A percentile compares a stretch with the other conserved stretches of the same genome.
Evolutionary conservation across 92 coral and sea anemone genomes (phyloP).

Genomic region (Umimayanthus chanpuru): DNA sequence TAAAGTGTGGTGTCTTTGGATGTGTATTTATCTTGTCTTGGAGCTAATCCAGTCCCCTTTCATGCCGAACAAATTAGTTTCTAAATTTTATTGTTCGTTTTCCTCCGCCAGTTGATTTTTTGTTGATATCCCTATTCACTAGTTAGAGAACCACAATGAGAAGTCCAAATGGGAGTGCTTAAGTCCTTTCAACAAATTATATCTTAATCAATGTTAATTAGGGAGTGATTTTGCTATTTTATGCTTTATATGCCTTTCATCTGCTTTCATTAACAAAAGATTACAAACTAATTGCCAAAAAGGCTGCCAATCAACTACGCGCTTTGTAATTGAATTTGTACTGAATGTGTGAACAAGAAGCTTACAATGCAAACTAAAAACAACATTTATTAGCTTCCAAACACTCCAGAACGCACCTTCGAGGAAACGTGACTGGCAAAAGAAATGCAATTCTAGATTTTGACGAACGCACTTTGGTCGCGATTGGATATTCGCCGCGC

Average conservation of each 20-base stretch:
- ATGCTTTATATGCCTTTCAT: conserved; percentile 84
- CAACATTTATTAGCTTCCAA: conserved; percentile 44
- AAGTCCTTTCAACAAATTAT: conserved; percentile 91
- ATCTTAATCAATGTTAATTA: conserved; percentile 90
- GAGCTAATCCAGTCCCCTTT: conserved; percentile 40
- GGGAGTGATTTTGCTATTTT: conserved; percentile 86
- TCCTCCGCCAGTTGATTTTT: conserved; percentile 43
- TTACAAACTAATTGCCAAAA: conserved; percentile 83
- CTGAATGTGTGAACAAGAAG: conserved; percentile 82
- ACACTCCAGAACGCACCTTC: conserved; percentile 27
- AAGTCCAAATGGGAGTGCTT: conserved; percentile 78
- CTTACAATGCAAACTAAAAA: conserved; percentile 45
- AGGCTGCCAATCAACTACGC: conserved; percentile 78
- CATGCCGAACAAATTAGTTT: conserved; percentile 66
- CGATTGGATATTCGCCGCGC: background rate
- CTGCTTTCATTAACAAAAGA: conserved; percentile 95
- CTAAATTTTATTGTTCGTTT: conserved; percentile 53
- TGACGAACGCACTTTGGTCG: background rate
- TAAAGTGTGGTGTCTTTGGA: conserved; percentile 39
- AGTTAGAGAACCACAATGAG: conserved; percentile 68
- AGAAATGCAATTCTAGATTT: conserved; percentile 14
- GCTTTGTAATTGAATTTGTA: conserved; percentile 81
- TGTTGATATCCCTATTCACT: conserved; percentile 73
- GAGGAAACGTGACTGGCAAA: background rate
- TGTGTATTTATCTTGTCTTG: conserved; percentile 54